Base-by-base conservation (phyloP, 2,888 invertebrate genomes). In the Tetanocera ferruginea region DNA sequence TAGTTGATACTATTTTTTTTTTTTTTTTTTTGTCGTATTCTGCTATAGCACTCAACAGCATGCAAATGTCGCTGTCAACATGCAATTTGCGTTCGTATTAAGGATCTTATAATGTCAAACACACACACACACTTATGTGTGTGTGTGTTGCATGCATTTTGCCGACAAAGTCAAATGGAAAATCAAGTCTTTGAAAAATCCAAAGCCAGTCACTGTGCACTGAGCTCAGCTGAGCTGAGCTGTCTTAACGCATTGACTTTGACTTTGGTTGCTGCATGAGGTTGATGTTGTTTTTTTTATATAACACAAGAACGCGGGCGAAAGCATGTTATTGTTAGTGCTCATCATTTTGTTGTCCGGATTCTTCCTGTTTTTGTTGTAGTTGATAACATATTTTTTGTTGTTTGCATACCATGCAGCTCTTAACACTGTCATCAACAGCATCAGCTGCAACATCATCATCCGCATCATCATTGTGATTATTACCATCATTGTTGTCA, bases 1-100 rank as follows among this genome's bases (percentile, higher is more conserved):
- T 43, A 43, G 43, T 43, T 43, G n/a, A n/a, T n/a, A n/a, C n/a
- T n/a, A n/a, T 43, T 43, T 37, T 37, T 4, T 5, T 37, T 6
- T 37, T 55, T 23, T 55, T 14, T 55, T 55, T 43, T 43, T 1
- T 2, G 11, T 14, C 8, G 1, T 23, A 55, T 55, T 5, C 9
- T 60, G 23, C 57, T 23, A 11, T 11, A 14, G 23, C 57, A 19
- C 23, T 60, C 25, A 23, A 55, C 19, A 19, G 23, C 55, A 55
- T 55, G 55, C 55, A 55, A 5, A 60, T 60, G 57, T 23, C 57
- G 49, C 72, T 79, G 62, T 75, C 74, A 78, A 75, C 76, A 79
- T 79, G 78, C 78, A 79, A 76, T 80, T 80, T 79, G 72, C 75
- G 71, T 74, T 78, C 71, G 79, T 76, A 79, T 73, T 76, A 73